Evolutionary conservation across 2,113 vertebrate genomes (phyloP), one percentile per base, ranked within the genome.

Genomic region (Rousettus leschenaultii): DNA sequence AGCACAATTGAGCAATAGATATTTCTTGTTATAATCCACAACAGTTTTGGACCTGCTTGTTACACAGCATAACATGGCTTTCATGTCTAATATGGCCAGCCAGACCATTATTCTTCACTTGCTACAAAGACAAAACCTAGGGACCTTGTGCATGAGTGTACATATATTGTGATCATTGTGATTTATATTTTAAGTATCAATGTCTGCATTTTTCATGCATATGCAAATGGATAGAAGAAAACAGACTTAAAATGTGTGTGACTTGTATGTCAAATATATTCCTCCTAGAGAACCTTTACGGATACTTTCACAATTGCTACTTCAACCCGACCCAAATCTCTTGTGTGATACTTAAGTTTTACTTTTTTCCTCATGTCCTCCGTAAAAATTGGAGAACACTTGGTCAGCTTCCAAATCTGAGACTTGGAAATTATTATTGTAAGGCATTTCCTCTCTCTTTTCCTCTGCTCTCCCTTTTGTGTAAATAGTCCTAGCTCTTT

Each of bases 341-440:
- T 22, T 43, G 43, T 48, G 48, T 55, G 48, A 13, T 74, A 68
- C 40, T 77, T 93, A 33, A 9, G 19, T 40, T 80, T 89, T 51
- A 30, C 33, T 70, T 79, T 94, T 94, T 83, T 79, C 21, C 93
- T 89, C 91, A 53, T 55, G 63, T 83, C 38, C n/a, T 87, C 26
- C 55, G 2, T 77, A 89, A 66, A 94, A 66, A 71, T 3, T 43
- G 43, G 74, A 68, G 78, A 86, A 59, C 63, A 33, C 28, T 77
- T 68, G 45, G 38, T 51, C 35, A 68, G 40, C n/a, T 83, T 93
- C 63, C 77, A 38, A 80, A 71, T 55, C 53, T 26, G 77, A 93
- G 77, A 78, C 61, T 30, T 51, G 16, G 12, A 45, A 53, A 38
- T 86, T 75, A 43, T 85, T 35, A 1, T 85, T 40, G 1, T 16